Base-by-base conservation (phyloP, 2,113 vertebrate species). In the Oreochromis niloticus region DNA sequence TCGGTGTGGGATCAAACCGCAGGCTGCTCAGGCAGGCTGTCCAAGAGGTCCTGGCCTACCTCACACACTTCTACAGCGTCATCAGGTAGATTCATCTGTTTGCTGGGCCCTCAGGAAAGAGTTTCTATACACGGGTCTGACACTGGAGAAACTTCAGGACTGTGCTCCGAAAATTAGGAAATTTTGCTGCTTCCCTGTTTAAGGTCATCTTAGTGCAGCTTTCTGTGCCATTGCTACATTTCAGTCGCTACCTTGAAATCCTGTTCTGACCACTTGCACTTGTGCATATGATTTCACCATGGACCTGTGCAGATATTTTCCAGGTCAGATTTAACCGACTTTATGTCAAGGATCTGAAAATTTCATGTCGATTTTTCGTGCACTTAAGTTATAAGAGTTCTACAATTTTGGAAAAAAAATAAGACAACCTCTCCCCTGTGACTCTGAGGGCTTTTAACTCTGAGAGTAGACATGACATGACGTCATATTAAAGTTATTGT, bases 1-100 rank as follows among this genome's bases (percentile, higher is more conserved):
- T 99, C 22, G 98, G 98, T 1, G 98, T 99, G 9, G 99, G 98
- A 73, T 98, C 98, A n/a, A 98, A 98, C 92, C 96, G 97, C 19
- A 95, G 98, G 4, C 91, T 99, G 50, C 93, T 99, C 85, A 96
- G 95, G 61, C 98, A 98, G 93, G 98, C 98, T 2, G 98, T 99
- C 1, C 96, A 97, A 80, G 99, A 99, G 95, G 96, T 99, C 61
- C 97, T 97, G 89, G 98, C 98, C 85, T 99, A 98, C 94, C 96
- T 99, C 90, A 97, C 93, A 80, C 97, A 97, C 78, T 97, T 98
- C 93, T 99, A 97, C 95, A 96, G 96, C 14, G 88, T 99, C 30
- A 96, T 99, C 91, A 98, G 97, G 99, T 99, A 95, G 89, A 9
- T 59, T 24, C 14, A 43, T n/a, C 19, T 55, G 32, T 79, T 81